Percentiles rank a stretch among this genome's conserved stretches.
Evolutionary conservation across 1,140 invertebrate genomes (phyloP).

Genomic region (Sycophila sp.): DNA sequence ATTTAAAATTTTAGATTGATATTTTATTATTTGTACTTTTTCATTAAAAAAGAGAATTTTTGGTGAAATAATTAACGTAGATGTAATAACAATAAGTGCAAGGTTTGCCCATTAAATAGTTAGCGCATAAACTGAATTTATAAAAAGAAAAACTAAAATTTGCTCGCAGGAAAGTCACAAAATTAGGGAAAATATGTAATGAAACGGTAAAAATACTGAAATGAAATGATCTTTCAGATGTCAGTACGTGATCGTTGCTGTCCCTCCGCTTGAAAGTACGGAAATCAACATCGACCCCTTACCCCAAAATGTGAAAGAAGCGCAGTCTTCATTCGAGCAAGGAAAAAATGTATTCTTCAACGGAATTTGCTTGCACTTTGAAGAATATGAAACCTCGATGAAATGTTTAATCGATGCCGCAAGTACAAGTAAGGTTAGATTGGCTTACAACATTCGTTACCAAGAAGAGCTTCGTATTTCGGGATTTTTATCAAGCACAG

Average conservation of each 20-base stretch:
- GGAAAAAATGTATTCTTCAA: conserved; percentile 44
- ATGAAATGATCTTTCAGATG: conserved; percentile 46
- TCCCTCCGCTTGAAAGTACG: conserved; percentile 41
- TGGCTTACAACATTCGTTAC: conserved; percentile 39
- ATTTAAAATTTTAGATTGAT: no score
- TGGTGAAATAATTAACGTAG: no score
- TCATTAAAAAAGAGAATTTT: no score
- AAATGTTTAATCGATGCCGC: conserved; percentile 37
- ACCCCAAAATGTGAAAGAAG: conserved; percentile 17
- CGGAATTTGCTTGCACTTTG: neutral
- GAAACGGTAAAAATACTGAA: no score
- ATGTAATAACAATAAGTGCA: no score
- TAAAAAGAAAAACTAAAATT: no score
- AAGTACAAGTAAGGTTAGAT: conserved; percentile 32
- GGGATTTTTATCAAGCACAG: conserved; percentile 40
- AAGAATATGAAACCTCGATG: neutral
- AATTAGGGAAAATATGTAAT: no score
- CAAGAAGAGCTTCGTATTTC: conserved; percentile 26
- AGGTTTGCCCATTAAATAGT: no score
- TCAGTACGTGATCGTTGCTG: conserved; percentile 45
- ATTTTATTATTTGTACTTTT: no score
- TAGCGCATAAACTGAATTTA: no score
- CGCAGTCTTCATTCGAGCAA: conserved; percentile 18
- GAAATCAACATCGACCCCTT: conserved; percentile 41
- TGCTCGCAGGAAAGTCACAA: no score